Evolutionary conservation across 92 coral and sea anemone species (phyloP), one percentile per base, ranked within the genome.

Genomic region (Zoanthus gigantus): DNA sequence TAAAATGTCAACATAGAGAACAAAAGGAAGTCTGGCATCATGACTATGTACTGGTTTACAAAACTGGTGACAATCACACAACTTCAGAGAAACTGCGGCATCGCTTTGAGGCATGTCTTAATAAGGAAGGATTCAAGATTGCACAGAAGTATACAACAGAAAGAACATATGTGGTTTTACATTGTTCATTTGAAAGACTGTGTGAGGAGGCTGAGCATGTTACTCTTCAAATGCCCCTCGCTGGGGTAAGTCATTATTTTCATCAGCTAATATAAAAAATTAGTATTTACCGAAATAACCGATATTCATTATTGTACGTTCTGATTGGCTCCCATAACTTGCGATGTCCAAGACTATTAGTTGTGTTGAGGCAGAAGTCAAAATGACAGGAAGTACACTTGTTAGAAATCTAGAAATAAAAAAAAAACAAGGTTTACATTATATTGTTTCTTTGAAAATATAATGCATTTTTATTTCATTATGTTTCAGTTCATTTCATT

Each of bases 141-240:
- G 98, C 90, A 15, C 86, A 92, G 61, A 96, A 93, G 74, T 95
- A 90, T 82, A 93, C 96, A 4, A 91, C 92, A 71, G 90, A 90
- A 15, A 88, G 89, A 67, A 93, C 99, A 16, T 96, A 93, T 88
- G 93, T 93, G 6, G 77, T 93, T 48, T 85, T 96, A n/a, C 98
- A 94, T 72, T 96, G 99, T 89, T 93, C 98, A 34, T 96, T 96
- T 93, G 94, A 94, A 69, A 93, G 95, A 65, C 94, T 96, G 28
- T 96, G 99, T 88, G 92, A 90, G 76, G 99, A 96, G 74, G 99
- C 99, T 10, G 99, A 96, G 23, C 89, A 90, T 83, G 99, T 96
- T 14, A 78, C 94, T 56, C 87, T 96, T 80, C 91, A 96, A 65
- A 93, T 96, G 98, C 99, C 99, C 0, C 87, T 96, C 68, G 99